A percentile compares a stretch with the other conserved stretches of the same genome.
Conservation (phyloP, 2,113 vertebrate species). For the Macquaria australasica region DNA sequence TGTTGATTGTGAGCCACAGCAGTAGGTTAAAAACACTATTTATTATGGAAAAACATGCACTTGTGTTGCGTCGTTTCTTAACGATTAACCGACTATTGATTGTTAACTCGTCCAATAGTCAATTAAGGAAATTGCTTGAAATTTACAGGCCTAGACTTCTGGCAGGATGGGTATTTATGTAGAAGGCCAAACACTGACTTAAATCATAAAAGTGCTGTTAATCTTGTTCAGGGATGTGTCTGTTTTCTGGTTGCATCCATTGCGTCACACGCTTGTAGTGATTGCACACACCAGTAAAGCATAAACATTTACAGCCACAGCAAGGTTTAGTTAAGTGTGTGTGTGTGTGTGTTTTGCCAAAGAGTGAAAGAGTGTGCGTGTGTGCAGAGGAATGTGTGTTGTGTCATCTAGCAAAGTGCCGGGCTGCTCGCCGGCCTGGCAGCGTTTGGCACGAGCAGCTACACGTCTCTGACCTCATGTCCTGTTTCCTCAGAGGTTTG, state of each 20-base stretch:
- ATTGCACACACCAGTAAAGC: slow-evolving; percentile 9
- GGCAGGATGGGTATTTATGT: no score
- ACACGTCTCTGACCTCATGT: slow-evolving; percentile 28
- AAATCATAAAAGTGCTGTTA: not conserved
- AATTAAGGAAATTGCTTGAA: not conserved
- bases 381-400: slow-evolving; percentile 33
- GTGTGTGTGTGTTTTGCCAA: slow-evolving; percentile 24
- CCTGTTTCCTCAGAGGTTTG: slow-evolving; percentile 9
- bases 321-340: not conserved
- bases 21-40: no score
- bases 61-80: not conserved
- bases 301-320: slow-evolving; percentile 4
- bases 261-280: not conserved
- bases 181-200: no score
- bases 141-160: no score
- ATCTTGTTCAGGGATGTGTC: not conserved
- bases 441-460: not conserved
- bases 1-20: not conserved
- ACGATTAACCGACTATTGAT: not conserved
- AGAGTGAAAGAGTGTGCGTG: not conserved
- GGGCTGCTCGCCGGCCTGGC: not conserved
- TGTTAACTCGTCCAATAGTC: not conserved
- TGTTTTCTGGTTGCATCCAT: not conserved
- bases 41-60: not conserved
- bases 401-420: slow-evolving; percentile 17